Base-by-base conservation (phyloP, 2,888 invertebrate species). In the Syrista parreyssii region DNA sequence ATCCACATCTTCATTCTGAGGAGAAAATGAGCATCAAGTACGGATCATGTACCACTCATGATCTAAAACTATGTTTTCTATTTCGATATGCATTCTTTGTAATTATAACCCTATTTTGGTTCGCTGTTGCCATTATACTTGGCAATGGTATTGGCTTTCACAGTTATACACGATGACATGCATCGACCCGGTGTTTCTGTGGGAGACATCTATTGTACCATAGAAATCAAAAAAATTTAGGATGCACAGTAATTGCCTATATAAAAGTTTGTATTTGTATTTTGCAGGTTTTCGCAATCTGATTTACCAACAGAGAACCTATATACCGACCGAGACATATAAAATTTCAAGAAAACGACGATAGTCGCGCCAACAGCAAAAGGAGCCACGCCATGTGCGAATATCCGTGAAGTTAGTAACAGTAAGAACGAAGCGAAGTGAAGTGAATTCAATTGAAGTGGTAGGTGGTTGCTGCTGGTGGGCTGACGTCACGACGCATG, bases 401-500 rank as follows among this genome's bases (percentile, higher is more conserved):
- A 23, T 23, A 23, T 31, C 32, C 71, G 71, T 71, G 71, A 71
- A 71, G 71, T 71, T 31, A 31, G 71, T 32, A 71, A 71, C 71
- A 32, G 71, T 15, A 31, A 23, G 31, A 71, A 33, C 71, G 55
- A 23, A 31, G 71, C 74, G 35, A 30, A 30, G 74, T 34, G 35
- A 33, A 35, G 74, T 35, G 35, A 74, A 34, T 74, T 35, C 74
- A 74, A 35, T 74, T 35, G 74, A 33, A n/a, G 75, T 31, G 75
- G 30, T 75, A 30, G 75, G 55, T 68, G 55, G 78, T 76, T 32
- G 76, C 72, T 76, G 4, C 72, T 76, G 4, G 68, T n/a, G 30
- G 12, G 11, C 34, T 86, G 86, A 87, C 86, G 86, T 86, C 87
- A 87, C 85, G 85, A 88, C 88, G 88, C 88, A 87, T 88, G 88